Base-by-base conservation (phyloP, 2,797 vertebrate species). In the Gymnodraco acuticeps region DNA sequence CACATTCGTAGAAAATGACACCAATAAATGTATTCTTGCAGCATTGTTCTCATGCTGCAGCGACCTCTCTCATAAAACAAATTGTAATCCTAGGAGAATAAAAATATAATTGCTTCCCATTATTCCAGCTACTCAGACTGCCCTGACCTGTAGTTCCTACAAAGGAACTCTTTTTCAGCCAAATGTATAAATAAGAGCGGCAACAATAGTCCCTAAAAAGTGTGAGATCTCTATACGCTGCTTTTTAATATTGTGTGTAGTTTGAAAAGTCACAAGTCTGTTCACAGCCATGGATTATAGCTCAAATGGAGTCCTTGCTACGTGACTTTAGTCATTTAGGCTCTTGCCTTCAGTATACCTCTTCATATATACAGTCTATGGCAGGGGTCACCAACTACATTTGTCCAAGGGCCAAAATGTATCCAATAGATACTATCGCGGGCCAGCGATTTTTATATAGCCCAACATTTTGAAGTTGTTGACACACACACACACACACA, bases 311-410 rank as follows among this genome's bases (percentile, higher is more conserved):
- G 69, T 81, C 43, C 70, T 75, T 51, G 72, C 43, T 83, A 75
- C 84, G 62, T 58, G 62, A 62, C 76, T 60, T 71, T 63, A 55
- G 33, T 81, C 70, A 82, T 88, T 82, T 71, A 52, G 70, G 52
- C 68, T 46, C 20, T 47, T 12, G 20, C 64, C 46, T 73, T 46
- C 17, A 53, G 41, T 69, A 53, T 23, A 23, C 3, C 23, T 3
- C 23, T 23, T 23, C 23, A 23, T 23, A n/a, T n/a, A n/a, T n/a
- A n/a, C n/a, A n/a, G n/a, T n/a, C n/a, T n/a, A n/a, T n/a, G n/a
- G n/a, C n/a, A n/a, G n/a, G n/a, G n/a, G n/a, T n/a, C n/a, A n/a
- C n/a, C n/a, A n/a, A n/a, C n/a, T n/a, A n/a, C n/a, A n/a, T n/a
- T n/a, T n/a, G n/a, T n/a, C n/a, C n/a, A n/a, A n/a, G n/a, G n/a